Base-by-base conservation (phyloP, 2,888 invertebrate species). In the Pilophorus perplexus region DNA sequence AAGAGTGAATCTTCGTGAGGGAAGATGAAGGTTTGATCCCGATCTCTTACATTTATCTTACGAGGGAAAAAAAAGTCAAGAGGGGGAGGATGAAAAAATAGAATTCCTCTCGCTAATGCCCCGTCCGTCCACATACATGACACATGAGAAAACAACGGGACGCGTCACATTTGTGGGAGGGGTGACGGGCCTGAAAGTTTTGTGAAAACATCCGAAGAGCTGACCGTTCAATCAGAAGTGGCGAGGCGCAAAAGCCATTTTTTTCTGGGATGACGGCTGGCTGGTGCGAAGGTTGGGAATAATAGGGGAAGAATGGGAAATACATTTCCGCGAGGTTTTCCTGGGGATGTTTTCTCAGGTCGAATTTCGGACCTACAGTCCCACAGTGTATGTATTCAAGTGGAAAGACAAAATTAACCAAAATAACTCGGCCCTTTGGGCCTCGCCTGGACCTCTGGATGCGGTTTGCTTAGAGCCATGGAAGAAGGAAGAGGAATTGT, bases 141-240 rank as follows among this genome's bases (percentile, higher is more conserved):
- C 59, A 25, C 59, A 59, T 59, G 59, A 59, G 59, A 16, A 25
- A 59, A 40, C 59, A 20, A 54, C 28, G 10, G 40, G 59, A 59
- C 59, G 40, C 42, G 27, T 59, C 55, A 38, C 55, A 20, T 55
- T 23, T 28, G 16, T 28, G 6, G n/a, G 25, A 25, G 40, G 59
- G 27, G 40, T 33, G 40, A 28, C 28, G 25, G 25, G 42, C 42
- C 5, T 22, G 55, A 42, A 59, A 59, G 40, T 22, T 59, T 59
- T 59, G 25, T 50, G 27, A 27, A 50, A 27, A 50, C 50, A 50
- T 14, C 10, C 14, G 16, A 14, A 28, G 16, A 25, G 22, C 52
- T 28, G 52, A 52, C 52, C 52, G 52, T 25, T 52, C 52, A 52
- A 52, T 52, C 52, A 52, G 52, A 28, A 18, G 33, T 28, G 52